These are phyloP conservation scores for Pithys albifrons DNA, from an alignment of 2,113 vertebrate species.

Conservation along the genomic window DNA sequence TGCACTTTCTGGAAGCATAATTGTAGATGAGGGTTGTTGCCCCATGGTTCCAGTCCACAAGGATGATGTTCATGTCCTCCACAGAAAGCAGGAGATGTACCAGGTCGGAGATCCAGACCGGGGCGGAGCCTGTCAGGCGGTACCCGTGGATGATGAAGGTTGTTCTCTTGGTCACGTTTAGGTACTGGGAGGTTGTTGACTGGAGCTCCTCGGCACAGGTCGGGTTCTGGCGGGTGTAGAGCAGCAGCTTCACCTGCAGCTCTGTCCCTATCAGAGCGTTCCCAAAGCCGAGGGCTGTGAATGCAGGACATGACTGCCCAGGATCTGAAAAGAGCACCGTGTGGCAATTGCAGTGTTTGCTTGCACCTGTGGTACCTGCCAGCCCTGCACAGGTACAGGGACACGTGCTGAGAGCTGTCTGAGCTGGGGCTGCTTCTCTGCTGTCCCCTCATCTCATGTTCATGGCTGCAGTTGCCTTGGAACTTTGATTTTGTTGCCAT, in stretches of 20 bases:
- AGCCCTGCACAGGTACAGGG: not conserved
- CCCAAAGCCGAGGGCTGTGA: conserved; percentile 83
- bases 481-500: not conserved
- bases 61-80: conserved; percentile 84
- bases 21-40: conserved; percentile 88
- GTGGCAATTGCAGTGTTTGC: not conserved
- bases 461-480: not conserved
- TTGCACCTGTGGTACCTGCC: not conserved
- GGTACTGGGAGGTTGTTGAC: conserved; percentile 68
- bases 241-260: conserved; percentile 84
- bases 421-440: not conserved
- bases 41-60: conserved; percentile 94
- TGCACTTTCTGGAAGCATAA: conserved; percentile 78
- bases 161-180: conserved; percentile 80
- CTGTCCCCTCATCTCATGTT: not conserved
- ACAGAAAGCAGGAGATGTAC: conserved; percentile 76
- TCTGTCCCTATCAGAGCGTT: conserved; percentile 84
- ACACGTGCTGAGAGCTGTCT: not conserved
- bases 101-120: conserved; percentile 82
- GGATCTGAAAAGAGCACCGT: conserved; percentile 69
- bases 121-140: conserved; percentile 84
- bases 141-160: conserved; percentile 90
- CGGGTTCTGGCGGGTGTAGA: conserved; percentile 82
- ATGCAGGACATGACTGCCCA: conserved; percentile 76
- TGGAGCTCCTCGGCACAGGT: conserved; percentile 78